A percentile compares a stretch with the other conserved stretches of the same genome.
These are phyloP conservation scores for Stenoptilia bipunctidactyla DNA, from an alignment of 2,888 invertebrate species.

Conservation along the genomic window DNA sequence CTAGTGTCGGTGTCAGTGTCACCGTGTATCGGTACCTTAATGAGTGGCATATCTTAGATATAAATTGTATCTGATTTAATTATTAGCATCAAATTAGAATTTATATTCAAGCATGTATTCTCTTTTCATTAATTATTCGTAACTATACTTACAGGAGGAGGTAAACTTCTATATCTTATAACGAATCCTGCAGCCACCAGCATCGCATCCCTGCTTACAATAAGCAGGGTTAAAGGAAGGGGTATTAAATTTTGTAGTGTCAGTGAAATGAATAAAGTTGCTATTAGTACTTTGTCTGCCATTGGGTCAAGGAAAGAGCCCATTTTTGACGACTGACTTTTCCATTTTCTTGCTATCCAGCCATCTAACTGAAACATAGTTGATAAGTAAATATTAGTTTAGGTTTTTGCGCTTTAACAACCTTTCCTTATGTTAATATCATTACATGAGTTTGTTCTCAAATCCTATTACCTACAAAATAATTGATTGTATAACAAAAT, in stretches of 20 bases:
- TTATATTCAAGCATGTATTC: slow-evolving; percentile 1
- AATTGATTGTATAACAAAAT: slow-evolving; percentile 1
- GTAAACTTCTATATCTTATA: slow-evolving; percentile 90
- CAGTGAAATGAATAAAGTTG: slow-evolving; percentile 87
- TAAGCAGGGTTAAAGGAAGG: slow-evolving; percentile 81
- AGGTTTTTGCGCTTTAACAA: too few relatives aligned
- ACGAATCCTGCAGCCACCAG: slow-evolving; percentile 89
- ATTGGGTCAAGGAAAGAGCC: slow-evolving; percentile 97
- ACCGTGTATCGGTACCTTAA: too few relatives aligned
- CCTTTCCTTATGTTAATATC: too few relatives aligned
- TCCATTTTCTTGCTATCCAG: slow-evolving; percentile 94
- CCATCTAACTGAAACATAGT: slow-evolving; percentile 84
- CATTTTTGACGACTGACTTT: slow-evolving; percentile 90
- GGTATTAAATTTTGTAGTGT: slow-evolving; percentile 91
- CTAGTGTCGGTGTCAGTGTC: too few relatives aligned
- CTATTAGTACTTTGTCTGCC: slow-evolving; percentile 95
- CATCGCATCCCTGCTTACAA: slow-evolving; percentile 85
- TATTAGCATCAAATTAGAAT: background rate
- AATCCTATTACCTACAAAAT: too few relatives aligned
- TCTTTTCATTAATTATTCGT: too few relatives aligned
- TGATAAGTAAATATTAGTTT: background rate
- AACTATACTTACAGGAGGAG: slow-evolving; percentile 86
- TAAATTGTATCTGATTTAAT: too few relatives aligned
- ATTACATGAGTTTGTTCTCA: too few relatives aligned
- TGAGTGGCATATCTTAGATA: too few relatives aligned